These are phyloP conservation scores for Prosapia bicincta DNA, from an alignment of 2,888 invertebrate genomes.

Conservation along the genomic window DNA sequence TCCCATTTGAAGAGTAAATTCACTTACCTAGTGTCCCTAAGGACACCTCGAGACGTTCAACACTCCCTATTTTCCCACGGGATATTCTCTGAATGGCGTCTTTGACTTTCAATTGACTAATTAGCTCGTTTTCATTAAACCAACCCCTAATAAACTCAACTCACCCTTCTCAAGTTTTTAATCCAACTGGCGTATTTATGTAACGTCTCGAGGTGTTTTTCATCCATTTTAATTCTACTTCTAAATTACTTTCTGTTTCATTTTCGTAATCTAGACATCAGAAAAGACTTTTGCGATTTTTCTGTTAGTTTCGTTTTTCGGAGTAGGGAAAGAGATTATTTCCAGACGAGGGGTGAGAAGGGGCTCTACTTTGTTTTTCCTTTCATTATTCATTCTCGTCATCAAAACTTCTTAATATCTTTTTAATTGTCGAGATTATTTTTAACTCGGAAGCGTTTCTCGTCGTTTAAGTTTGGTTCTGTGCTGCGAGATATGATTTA, in stretches of 20 bases:
- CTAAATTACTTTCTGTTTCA: not conserved
- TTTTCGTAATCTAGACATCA: not conserved
- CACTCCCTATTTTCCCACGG: not conserved
- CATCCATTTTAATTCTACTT: not conserved
- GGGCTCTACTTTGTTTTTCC: not conserved
- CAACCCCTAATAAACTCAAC: not conserved
- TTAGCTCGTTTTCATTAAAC: not conserved
- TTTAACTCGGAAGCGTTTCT: no score
- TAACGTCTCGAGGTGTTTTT: not conserved
- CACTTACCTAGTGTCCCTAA: not conserved
- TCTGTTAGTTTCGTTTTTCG: not conserved
- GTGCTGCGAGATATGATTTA: no score
- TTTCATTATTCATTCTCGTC: not conserved
- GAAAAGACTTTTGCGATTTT: not conserved
- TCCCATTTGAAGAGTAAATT: not conserved
- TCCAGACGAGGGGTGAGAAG: not conserved
- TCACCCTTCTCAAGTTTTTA: not conserved
- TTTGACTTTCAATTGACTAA: not conserved
- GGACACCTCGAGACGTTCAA: not conserved
- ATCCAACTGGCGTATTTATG: not conserved
- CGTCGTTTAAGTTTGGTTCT: no score
- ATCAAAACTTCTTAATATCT: not conserved
- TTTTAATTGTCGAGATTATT: not conserved
- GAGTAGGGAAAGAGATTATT: not conserved
- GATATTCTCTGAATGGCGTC: not conserved